Base-by-base conservation (phyloP, 2,113 vertebrate species). In the Microtus pennsylvanicus region DNA sequence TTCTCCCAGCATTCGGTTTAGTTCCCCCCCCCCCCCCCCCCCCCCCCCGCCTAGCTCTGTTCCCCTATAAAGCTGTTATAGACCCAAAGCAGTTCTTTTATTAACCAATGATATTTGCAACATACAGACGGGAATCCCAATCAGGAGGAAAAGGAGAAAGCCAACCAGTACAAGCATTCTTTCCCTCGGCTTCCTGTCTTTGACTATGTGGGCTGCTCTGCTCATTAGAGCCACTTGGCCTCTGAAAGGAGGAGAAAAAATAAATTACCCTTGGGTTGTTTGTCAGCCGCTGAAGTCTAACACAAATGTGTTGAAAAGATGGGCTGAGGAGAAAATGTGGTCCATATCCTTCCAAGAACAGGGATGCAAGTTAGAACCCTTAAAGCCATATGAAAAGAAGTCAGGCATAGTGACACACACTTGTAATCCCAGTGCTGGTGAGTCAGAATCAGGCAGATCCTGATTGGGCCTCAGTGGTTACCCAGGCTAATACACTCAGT, bases 1-100 rank as follows among this genome's bases (percentile, higher is more conserved):
- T 58, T 58, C 58, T 58, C 58, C 19, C 58, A 58, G 58, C 58
- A 58, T 58, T 58, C 1, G 19, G 58, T 58, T 58, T 58, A 58
- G 58, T 58, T 21, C 7, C 7, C 19, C 19, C 19, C 58, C 0
- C 19, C 19, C 58, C 0, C 19, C 19, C 58, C 0, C 7, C 7
- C 19, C 7, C 7, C 19, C 19, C 19, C 58, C 0, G 0, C 19
- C 17, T 7, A 58, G 58, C 58, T 58, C 58, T 58, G 58, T 58
- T 58, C 6, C 58, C 6, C 58, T 58, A 21, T 58, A 58, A 14
- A 19, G 19, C 55, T 58, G 19, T 19, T 19, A 58, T 21, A 58
- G 55, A 19, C 55, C 55, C 55, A 58, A 58, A 58, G 55, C 55
- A 58, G 55, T 58, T 58, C 17, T 58, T 58, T 58, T 58, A 58